Percentiles rank a stretch among this genome's conserved stretches.
Conservation (phyloP, 2,113 vertebrate genomes). For the Hiodon tergisus region DNA sequence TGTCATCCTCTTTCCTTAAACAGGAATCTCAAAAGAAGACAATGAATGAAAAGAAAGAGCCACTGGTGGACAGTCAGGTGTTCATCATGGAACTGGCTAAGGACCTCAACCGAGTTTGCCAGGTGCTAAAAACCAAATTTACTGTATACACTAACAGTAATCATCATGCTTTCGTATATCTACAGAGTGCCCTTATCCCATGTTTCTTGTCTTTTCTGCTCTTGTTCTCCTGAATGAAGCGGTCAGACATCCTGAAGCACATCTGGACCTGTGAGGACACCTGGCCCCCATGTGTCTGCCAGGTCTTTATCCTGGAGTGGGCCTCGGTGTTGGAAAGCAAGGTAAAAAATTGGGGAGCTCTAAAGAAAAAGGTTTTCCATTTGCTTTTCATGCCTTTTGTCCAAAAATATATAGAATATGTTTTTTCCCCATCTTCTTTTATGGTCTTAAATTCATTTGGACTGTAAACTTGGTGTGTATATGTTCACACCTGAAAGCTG, state of each 20-base stretch:
- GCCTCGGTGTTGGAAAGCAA: slow-evolving; percentile 62
- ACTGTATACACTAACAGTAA: neutral
- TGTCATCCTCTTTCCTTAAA: slow-evolving; percentile 1
- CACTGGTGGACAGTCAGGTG: slow-evolving; percentile 62
- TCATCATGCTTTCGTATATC: too few species aligned
- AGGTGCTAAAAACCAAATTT: slow-evolving; percentile 39
- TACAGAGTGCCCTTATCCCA: neutral
- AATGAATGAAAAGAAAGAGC: slow-evolving; percentile 51
- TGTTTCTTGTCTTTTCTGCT: neutral
- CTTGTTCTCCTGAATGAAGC: slow-evolving; percentile 35
- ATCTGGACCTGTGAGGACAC: slow-evolving; percentile 58
- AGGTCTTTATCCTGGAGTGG: slow-evolving; percentile 58
- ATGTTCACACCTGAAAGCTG: too few species aligned
- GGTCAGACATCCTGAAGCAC: slow-evolving; percentile 56
- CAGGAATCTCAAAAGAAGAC: slow-evolving; percentile 58
- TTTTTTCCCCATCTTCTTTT: neutral
- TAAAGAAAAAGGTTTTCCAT: neutral
- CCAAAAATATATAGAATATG: neutral
- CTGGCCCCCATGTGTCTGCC: slow-evolving; percentile 59
- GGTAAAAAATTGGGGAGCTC: slow-evolving; percentile 36
- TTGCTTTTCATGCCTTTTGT: neutral
- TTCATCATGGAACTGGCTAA: slow-evolving; percentile 60
- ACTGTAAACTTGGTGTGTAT: too few species aligned
- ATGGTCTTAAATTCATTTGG: neutral
- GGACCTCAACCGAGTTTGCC: slow-evolving; percentile 62